These are phyloP conservation scores for Troides oblongomaculatus DNA, from an alignment of 2,888 invertebrate genomes.

Conservation along the genomic window DNA sequence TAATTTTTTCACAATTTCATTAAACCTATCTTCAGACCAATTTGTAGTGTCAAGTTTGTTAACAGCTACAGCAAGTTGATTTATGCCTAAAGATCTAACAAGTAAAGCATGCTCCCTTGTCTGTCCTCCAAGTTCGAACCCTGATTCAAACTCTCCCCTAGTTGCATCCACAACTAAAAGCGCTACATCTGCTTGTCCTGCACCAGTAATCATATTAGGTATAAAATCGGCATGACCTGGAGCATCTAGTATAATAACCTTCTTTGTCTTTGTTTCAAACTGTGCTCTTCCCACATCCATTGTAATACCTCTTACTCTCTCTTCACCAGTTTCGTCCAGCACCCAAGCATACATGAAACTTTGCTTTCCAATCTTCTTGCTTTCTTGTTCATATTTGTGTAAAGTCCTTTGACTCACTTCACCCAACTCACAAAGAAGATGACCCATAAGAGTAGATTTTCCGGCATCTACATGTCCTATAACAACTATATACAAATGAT, in stretches of 20 bases:
- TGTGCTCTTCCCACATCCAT: slow-evolving; percentile 98
- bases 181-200: slow-evolving; percentile 98
- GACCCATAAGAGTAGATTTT: slow-evolving; percentile 98
- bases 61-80: slow-evolving; percentile 95
- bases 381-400: slow-evolving; percentile 99
- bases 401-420: slow-evolving; percentile 92
- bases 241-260: slow-evolving; percentile 94
- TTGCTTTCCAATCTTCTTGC: slow-evolving; percentile 97
- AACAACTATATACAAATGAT: slow-evolving; percentile 93
- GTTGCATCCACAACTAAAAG: slow-evolving; percentile 97
- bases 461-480: slow-evolving; percentile 99
- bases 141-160: slow-evolving; percentile 98
- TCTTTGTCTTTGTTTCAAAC: slow-evolving; percentile 93
- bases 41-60: slow-evolving; percentile 98
- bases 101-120: slow-evolving; percentile 97
- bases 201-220: slow-evolving; percentile 99
- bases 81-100: slow-evolving; percentile 93
- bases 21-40: slow-evolving; percentile 95
- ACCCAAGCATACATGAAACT: slow-evolving; percentile 99
- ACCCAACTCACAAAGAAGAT: slow-evolving; percentile 91
- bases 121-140: slow-evolving; percentile 98
- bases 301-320: slow-evolving; percentile 96
- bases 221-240: slow-evolving; percentile 99
- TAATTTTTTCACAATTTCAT: slow-evolving; percentile 92
- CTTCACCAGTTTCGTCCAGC: slow-evolving; percentile 98